A percentile compares a stretch with the other conserved stretches of the same genome.
These are phyloP conservation scores for Caenorhabditis panamensis DNA, from an alignment of 2,888 invertebrate species.

Conservation along the genomic window DNA sequence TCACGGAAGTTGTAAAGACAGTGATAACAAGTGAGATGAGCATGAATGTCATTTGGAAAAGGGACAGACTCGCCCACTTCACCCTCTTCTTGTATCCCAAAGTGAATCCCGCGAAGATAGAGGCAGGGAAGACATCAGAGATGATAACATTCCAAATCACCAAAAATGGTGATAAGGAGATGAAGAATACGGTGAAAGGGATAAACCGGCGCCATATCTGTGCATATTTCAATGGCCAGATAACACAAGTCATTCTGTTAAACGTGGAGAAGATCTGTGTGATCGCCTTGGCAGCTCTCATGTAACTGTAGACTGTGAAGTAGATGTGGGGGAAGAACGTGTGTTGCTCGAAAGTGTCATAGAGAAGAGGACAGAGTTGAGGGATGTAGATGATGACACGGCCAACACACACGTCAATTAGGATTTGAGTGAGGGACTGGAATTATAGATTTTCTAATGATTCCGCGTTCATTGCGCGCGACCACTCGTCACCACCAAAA, in stretches of 20 bases:
- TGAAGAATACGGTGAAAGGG: conserved; percentile 16
- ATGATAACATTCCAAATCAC: conserved; percentile 48
- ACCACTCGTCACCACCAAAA: too few relatives aligned
- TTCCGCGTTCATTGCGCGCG: too few relatives aligned
- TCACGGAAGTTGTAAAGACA: conserved; percentile 31
- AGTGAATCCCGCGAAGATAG: conserved; percentile 45
- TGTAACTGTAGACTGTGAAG: conserved; percentile 40
- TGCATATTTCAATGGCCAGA: conserved; percentile 9
- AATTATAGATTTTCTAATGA: too few relatives aligned
- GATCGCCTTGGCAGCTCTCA: conserved; percentile 44
- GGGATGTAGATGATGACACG: conserved; percentile 41
- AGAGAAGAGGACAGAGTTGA: conserved; percentile 43
- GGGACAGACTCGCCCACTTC: conserved; percentile 48
- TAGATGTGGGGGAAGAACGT: conserved; percentile 3
- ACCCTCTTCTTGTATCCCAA: conserved; percentile 35
- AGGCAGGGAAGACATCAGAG: conserved; percentile 22
- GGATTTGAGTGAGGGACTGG: conserved; percentile 35
- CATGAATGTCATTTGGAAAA: conserved; percentile 46
- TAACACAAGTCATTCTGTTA: conserved; percentile 55
- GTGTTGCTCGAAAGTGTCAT: background rate
- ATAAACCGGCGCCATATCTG: conserved; percentile 41
- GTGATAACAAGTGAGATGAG: conserved; percentile 29
- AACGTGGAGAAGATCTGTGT: conserved; percentile 39
- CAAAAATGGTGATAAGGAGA: conserved; percentile 25
- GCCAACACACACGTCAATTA: conserved; percentile 38